Evolutionary conservation across 2,797 vertebrate species (phyloP).

Genomic region (Anguilla pacifica): DNA sequence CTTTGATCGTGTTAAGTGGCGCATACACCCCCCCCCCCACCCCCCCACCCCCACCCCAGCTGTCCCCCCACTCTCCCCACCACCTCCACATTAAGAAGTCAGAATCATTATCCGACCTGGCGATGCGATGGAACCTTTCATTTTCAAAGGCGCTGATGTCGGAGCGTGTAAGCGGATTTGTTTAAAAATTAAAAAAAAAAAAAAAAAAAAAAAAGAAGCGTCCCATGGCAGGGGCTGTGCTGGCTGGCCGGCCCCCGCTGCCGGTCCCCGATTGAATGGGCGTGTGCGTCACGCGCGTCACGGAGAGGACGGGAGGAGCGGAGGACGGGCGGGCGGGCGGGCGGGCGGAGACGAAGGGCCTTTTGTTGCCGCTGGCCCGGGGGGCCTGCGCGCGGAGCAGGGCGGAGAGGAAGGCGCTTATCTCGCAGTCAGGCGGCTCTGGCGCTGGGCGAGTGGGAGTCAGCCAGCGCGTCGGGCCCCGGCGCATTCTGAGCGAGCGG

Average conservation of each 20-base stretch:
- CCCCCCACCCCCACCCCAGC: too few relatives aligned
- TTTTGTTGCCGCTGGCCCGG: slow-evolving; percentile 17
- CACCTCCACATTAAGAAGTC: slow-evolving; percentile 11
- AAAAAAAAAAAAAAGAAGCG: slow-evolving; percentile 26
- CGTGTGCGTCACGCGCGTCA: slow-evolving; percentile 32
- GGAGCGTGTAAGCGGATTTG: slow-evolving; percentile 17
- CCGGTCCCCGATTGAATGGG: slow-evolving; percentile 29
- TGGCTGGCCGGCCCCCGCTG: not conserved
- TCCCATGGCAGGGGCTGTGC: slow-evolving; percentile 14
- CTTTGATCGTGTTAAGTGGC: not conserved
- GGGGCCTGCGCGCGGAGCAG: slow-evolving; percentile 21
- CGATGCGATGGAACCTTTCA: not conserved
- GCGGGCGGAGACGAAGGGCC: not conserved
- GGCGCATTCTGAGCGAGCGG: slow-evolving; percentile 21
- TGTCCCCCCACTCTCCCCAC: too few relatives aligned
- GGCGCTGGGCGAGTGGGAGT: slow-evolving; percentile 27
- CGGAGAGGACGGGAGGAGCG: slow-evolving; percentile 11
- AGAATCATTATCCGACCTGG: slow-evolving; percentile 49
- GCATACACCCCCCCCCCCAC: too few relatives aligned
- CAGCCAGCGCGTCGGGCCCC: slow-evolving; percentile 16
- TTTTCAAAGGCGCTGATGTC: not conserved
- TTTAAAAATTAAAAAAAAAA: slow-evolving; percentile 29
- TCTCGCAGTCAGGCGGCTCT: slow-evolving; percentile 36
- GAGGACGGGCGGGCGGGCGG: not conserved
- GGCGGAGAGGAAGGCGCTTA: slow-evolving; percentile 34